Conservation (phyloP, 2,888 invertebrate genomes). For the Lottia gigantea region DNA sequence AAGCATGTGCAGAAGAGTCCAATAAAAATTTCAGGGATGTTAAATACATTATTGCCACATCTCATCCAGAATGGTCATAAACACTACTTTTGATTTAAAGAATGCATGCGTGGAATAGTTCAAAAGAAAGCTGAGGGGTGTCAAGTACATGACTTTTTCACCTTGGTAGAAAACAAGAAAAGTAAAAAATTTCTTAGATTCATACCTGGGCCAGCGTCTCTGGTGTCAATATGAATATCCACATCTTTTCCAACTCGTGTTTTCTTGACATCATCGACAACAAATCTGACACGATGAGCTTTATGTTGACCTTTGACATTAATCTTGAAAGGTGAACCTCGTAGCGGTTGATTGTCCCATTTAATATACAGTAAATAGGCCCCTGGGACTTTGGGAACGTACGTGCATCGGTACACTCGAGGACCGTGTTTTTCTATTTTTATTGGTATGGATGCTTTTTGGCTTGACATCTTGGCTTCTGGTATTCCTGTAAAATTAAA, state of each 20-base stretch:
- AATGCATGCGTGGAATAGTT: no score
- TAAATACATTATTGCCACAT: no score
- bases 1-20: no score
- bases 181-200: no score
- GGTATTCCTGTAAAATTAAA: slow-evolving; percentile 40
- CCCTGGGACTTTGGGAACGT: slow-evolving; percentile 47
- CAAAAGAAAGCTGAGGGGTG: no score
- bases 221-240: slow-evolving; percentile 47
- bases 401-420: slow-evolving; percentile 47
- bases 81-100: no score
- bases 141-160: no score
- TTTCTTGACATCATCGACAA: slow-evolving; percentile 14
- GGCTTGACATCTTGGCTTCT: slow-evolving; percentile 29
- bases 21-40: no score
- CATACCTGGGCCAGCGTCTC: slow-evolving; percentile 49
- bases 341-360: slow-evolving; percentile 53
- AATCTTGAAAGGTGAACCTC: slow-evolving; percentile 53
- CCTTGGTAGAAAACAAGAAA: no score
- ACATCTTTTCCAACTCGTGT: slow-evolving; percentile 42
- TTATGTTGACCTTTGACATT: neutral
- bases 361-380: slow-evolving; percentile 53
- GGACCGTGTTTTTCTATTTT: slow-evolving; percentile 35
- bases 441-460: slow-evolving; percentile 39
- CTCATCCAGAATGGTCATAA: no score
- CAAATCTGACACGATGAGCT: neutral